Conservation (phyloP, 2,113 vertebrate species). For the Sialia sialis region DNA sequence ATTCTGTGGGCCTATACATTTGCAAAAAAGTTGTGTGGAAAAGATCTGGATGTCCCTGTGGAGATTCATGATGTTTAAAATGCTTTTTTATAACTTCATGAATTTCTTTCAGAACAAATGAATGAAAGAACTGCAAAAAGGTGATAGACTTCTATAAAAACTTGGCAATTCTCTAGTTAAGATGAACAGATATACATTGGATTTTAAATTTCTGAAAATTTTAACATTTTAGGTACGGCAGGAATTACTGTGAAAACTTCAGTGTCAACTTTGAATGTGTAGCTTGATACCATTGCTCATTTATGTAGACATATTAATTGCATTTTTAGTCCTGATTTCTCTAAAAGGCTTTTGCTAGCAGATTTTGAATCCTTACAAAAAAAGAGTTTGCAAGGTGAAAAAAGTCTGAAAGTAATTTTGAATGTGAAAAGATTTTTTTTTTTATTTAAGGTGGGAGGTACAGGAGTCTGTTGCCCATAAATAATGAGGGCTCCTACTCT, state of each 20-base stretch:
- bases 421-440: background rate
- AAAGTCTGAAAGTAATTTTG: background rate
- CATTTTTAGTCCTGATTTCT: background rate
- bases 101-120: background rate
- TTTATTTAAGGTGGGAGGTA: background rate
- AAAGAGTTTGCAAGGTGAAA: background rate
- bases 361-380: background rate
- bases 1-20: background rate
- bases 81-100: background rate
- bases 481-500: background rate
- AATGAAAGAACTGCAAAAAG: background rate
- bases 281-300: background rate
- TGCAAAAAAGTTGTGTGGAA: background rate
- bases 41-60: background rate
- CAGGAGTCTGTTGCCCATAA: background rate
- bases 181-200: background rate
- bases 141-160: background rate
- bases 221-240: background rate
- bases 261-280: background rate
- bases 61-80: background rate
- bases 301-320: background rate
- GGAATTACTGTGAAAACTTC: background rate
- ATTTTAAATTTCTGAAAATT: background rate
- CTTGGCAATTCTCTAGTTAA: background rate
- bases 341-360: background rate